Evolutionary conservation across 1,140 invertebrate genomes (phyloP).

Genomic region (Penaeus japonicus): DNA sequence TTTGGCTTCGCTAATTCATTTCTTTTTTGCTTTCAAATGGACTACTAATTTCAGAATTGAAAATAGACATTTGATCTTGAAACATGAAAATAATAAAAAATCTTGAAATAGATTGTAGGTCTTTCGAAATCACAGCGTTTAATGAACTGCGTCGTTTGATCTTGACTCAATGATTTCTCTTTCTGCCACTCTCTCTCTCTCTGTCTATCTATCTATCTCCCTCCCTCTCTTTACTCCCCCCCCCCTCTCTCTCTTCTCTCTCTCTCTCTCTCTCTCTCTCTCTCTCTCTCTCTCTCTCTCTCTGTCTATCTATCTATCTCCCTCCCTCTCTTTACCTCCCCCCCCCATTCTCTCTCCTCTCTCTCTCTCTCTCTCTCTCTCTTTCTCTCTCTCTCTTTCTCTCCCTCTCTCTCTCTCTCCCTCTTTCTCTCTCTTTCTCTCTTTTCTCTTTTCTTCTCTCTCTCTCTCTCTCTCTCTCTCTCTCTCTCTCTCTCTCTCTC

Average conservation of each 20-base stretch:
- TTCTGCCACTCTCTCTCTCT: not conserved
- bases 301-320: too few species aligned
- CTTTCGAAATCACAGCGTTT: too few species aligned
- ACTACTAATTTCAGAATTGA: too few species aligned
- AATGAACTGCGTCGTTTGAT: too few species aligned
- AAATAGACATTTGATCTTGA: too few species aligned
- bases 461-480: not conserved
- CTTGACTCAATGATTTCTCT: too few species aligned
- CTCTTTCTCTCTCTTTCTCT: constrained; percentile 3
- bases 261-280: not conserved
- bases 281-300: not conserved
- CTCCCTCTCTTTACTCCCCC: not conserved
- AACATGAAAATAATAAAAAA: too few species aligned
- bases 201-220: not conserved
- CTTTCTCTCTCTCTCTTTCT: not conserved
- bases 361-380: not conserved
- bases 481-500: constrained; percentile 21
- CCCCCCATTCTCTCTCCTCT: not conserved
- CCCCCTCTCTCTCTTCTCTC: not conserved
- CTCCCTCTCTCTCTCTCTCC: not conserved
- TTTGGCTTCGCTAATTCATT: too few species aligned
- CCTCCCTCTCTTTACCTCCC: not conserved
- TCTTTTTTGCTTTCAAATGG: too few species aligned
- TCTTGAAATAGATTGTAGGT: too few species aligned
- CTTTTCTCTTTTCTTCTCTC: not conserved